These are phyloP conservation scores for Pocillopora meandrina DNA, from an alignment of 92 coral and sea anemone genomes.

Conservation along the genomic window DNA sequence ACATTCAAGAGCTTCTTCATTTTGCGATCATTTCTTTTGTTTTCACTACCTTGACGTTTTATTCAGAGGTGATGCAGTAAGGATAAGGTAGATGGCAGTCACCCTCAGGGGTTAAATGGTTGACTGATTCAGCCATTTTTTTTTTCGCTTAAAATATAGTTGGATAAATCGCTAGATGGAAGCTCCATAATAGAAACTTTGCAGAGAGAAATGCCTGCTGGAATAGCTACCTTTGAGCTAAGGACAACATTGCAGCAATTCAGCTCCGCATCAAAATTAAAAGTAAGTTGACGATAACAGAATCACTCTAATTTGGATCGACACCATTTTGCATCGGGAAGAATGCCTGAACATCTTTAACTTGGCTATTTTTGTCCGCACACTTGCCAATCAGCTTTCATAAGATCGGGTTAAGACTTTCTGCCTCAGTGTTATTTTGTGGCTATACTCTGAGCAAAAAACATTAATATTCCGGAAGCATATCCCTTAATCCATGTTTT, in stretches of 20 bases:
- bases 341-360: not conserved
- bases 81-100: no score
- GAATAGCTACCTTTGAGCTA: constrained; percentile 1
- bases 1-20: no score
- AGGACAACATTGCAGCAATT: constrained; percentile 21
- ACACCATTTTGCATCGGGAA: not conserved
- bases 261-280: not conserved
- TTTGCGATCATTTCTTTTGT: no score
- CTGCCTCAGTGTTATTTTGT: not conserved
- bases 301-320: not conserved
- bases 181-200: constrained; percentile 29
- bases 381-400: no score
- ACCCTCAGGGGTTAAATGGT: no score
- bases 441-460: not conserved
- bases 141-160: not conserved
- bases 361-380: no score
- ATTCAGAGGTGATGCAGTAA: no score
- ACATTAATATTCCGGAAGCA: not conserved
- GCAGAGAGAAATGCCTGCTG: constrained; percentile 24
- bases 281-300: constrained; percentile 12
- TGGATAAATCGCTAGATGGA: constrained; percentile 14
- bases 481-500: not conserved
- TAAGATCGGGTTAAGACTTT: no score
- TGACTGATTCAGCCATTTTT: not conserved
- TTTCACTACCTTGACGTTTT: no score